Evolutionary conservation across 64 coral and sea anemone species (phyloP), one percentile per base, ranked within the genome.

Genomic region (Pachyseris speciosa): DNA sequence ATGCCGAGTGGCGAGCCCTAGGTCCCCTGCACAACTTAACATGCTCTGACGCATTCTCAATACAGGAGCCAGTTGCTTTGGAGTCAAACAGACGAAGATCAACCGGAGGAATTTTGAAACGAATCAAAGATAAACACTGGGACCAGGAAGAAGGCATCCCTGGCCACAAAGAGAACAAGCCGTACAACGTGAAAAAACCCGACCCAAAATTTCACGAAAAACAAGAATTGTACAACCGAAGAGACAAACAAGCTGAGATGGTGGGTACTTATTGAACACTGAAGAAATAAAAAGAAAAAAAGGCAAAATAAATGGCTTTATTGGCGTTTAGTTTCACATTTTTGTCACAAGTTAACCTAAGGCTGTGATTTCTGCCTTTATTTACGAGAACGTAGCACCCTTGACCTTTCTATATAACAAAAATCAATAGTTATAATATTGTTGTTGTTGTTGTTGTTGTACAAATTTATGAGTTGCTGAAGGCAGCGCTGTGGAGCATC

Each of bases 61-160:
- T 30, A 37, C 51, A 81, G 77, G 53, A 81, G 19, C 33, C 32
- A 39, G 50, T 22, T 20, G 11, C 7, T 81, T 27, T 63, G 22
- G 53, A 81, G 11, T 39, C 33, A 63, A 38, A 60, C 53, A 60
- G 77, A 37, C 53, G 77, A 61, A 81, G 20, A 27, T 81, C 77
- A 9, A 81, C 77, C 6, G 77, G 77, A 38, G 77, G 48, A 12
- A 81, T 81, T 63, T 37, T 81, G 20, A 81, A 81, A 81, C 60
- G 20, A 41, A 34, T 71, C 20, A 60, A 40, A 61, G 36, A 61
- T 31, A 53, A 78, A 36, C 26, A 34, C 19, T 55, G 47, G 47
- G 16, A 52, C 6, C n/a, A 33, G 37, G 77, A 81, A 5, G 77
- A 81, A 4, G 20, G 9, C 3, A 61, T 25, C 60, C 19, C 31